Conservation (phyloP, 2,888 invertebrate genomes). For the Trachelus tabidus region DNA sequence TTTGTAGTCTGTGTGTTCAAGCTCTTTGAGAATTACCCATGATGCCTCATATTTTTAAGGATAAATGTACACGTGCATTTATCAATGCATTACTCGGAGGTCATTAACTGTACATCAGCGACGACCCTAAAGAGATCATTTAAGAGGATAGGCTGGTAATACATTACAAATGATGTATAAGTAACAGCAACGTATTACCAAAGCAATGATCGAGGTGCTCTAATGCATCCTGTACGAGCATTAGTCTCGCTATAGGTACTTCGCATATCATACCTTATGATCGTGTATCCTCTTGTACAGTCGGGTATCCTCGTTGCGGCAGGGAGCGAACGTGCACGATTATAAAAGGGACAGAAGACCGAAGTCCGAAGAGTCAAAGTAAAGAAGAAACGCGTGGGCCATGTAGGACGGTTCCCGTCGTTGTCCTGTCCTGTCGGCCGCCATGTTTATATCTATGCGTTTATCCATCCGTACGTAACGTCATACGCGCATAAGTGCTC, state of each 20-base stretch:
- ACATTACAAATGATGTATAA: conserved; percentile 12
- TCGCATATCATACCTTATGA: neutral
- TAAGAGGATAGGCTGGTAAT: neutral
- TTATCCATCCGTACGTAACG: neutral
- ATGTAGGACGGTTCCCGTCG: conserved; percentile 24
- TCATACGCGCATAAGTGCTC: neutral
- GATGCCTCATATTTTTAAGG: neutral
- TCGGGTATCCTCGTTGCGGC: neutral
- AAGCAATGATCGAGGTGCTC: neutral
- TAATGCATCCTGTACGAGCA: neutral
- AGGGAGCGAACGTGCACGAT: neutral
- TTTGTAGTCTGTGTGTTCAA: neutral
- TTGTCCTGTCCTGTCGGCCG: conserved; percentile 17
- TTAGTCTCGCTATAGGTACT: neutral
- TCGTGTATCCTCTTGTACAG: neutral
- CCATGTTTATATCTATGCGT: conserved; percentile 7
- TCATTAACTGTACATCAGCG: neutral
- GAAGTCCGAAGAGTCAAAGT: neutral
- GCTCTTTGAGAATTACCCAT: neutral
- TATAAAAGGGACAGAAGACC: neutral
- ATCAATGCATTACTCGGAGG: neutral
- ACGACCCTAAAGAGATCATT: neutral
- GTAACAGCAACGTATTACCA: conserved; percentile 11
- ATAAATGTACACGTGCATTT: neutral
- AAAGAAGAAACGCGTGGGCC: conserved; percentile 22